Percentiles rank a stretch among this genome's conserved stretches.
Conservation (phyloP, 1,140 invertebrate species). For the Lasaia peninsularis region DNA sequence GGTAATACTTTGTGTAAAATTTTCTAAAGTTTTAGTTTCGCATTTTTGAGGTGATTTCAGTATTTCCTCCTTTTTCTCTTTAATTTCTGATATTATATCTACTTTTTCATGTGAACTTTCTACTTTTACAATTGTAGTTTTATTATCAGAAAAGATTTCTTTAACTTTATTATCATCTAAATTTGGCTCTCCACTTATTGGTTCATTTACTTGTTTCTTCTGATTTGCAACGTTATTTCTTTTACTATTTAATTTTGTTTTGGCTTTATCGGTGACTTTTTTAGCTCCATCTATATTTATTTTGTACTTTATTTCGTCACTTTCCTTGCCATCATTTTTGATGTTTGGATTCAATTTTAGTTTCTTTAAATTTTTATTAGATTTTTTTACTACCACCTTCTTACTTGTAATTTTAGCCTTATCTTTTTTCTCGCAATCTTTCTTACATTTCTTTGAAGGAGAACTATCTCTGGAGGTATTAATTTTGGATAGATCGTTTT, state of each 20-base stretch:
- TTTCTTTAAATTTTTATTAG: constrained; percentile 38
- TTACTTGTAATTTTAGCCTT: constrained; percentile 48
- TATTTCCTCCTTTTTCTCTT: constrained; percentile 29
- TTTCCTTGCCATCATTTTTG: constrained; percentile 38
- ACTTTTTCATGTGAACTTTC: constrained; percentile 25
- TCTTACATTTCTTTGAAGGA: constrained; percentile 55
- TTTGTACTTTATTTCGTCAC: constrained; percentile 62
- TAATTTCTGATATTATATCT: constrained; percentile 20
- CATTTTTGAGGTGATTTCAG: constrained; percentile 21
- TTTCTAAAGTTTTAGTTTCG: constrained; percentile 21
- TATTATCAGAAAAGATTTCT: constrained; percentile 26
- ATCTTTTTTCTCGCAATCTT: constrained; percentile 63
- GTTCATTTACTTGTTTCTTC: constrained; percentile 38
- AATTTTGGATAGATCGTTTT: constrained; percentile 39
- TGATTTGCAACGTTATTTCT: constrained; percentile 35
- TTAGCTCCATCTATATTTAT: constrained; percentile 52
- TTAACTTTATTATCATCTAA: constrained; percentile 21
- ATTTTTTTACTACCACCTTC: constrained; percentile 47
- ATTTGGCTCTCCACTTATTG: constrained; percentile 21
- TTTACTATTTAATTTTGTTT: constrained; percentile 50
- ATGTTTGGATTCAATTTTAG: constrained; percentile 31
- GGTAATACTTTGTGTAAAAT: constrained; percentile 13
- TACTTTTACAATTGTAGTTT: constrained; percentile 21
- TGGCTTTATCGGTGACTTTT: constrained; percentile 43
- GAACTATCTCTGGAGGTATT: constrained; percentile 41